phyloP scores from a whole-genome alignment of 2,113 vertebrate genomes.

The Bathybates hornii region DNA sequence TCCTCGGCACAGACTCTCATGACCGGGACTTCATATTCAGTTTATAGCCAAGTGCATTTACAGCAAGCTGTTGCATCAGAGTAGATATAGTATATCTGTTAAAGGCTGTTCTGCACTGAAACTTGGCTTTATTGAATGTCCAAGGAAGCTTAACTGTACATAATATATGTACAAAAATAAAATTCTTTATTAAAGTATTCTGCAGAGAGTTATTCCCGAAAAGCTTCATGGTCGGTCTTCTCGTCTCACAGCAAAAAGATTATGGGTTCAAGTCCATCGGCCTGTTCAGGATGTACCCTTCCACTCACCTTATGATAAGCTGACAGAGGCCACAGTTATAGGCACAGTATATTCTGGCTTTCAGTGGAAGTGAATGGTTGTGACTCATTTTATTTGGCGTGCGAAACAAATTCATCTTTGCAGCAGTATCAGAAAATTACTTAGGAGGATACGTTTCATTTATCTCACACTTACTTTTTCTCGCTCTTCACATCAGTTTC shows the following conservation, averaged over 20 bases:
- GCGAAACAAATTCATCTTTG: not conserved
- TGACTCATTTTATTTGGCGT: not conserved
- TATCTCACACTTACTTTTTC: not conserved
- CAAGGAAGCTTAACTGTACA: slow-evolving; percentile 41
- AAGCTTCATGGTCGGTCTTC: not conserved
- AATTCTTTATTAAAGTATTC: slow-evolving; percentile 30
- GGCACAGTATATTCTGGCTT: not conserved
- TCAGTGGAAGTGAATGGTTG: not conserved
- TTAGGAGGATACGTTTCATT: not conserved
- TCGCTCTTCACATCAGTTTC: not conserved
- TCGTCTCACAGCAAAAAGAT: not conserved
- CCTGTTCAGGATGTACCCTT: not conserved
- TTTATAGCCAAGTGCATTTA: not conserved
- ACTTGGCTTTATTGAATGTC: slow-evolving; percentile 27
- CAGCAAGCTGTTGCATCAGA: not conserved
- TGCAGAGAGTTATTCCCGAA: not conserved
- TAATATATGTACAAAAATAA: slow-evolving; percentile 52
- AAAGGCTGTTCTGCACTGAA: slow-evolving; percentile 37
- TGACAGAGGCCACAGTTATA: not conserved
- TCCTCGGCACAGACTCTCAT: not conserved
- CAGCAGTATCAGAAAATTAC: not conserved
- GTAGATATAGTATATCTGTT: slow-evolving; percentile 33
- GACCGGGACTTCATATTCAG: not conserved
- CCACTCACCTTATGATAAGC: not conserved
- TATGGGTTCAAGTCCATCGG: not conserved